These are phyloP conservation scores for Mormoops blainvillei DNA, from an alignment of 2,113 vertebrate species.

Conservation along the genomic window DNA sequence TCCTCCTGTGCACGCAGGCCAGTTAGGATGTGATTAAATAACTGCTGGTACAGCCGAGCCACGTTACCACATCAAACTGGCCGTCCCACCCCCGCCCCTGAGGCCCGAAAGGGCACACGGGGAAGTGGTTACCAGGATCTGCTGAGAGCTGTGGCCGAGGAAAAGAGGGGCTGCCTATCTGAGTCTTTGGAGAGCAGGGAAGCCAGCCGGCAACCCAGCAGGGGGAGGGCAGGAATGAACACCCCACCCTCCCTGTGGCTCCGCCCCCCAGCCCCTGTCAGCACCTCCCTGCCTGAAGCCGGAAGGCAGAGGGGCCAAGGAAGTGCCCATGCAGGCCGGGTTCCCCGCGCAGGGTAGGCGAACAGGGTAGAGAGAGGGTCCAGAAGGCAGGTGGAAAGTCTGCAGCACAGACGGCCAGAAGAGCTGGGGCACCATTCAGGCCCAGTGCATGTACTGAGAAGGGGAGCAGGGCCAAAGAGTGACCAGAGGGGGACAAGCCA, in stretches of 20 bases:
- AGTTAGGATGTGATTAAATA: not conserved
- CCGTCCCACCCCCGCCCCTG: not conserved
- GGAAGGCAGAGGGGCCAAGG: not conserved
- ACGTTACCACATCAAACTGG: not conserved
- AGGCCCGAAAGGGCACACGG: not conserved
- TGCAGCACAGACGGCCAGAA: not conserved
- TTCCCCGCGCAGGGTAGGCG: not conserved
- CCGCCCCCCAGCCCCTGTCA: not conserved
- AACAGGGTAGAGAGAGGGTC: not conserved
- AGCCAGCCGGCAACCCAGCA: not conserved
- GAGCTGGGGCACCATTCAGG: not conserved
- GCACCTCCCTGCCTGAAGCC: not conserved
- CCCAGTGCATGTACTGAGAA: rapidly evolving
- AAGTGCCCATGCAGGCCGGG: not conserved
- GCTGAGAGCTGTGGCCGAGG: not conserved
- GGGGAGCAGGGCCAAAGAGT: not conserved
- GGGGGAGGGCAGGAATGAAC: not conserved
- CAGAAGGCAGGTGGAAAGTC: not conserved
- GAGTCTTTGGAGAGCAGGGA: not conserved
- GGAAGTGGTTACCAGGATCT: not conserved
- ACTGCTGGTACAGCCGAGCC: not conserved
- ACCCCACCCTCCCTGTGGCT: not conserved
- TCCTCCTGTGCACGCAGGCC: rapidly evolving
- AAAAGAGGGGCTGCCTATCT: not conserved
- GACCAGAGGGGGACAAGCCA: not conserved